Evolutionary conservation across 2,888 invertebrate species (phyloP).

Genomic region (Conus canariensis): DNA sequence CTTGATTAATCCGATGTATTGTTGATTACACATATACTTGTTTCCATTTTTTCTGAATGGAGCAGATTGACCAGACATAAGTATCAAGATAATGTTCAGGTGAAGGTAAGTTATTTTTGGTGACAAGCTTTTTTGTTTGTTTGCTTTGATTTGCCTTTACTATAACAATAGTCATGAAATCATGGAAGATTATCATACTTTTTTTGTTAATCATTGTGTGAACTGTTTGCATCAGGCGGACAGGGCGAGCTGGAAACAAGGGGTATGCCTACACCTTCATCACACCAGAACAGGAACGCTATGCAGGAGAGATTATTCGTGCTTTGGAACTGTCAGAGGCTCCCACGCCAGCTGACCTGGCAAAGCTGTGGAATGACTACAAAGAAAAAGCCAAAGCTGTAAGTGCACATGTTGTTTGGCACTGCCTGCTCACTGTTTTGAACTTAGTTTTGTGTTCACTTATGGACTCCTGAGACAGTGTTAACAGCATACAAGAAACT

Average conservation of each 20-base stretch:
- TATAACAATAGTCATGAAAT: no score
- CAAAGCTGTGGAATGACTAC: conserved; percentile 85
- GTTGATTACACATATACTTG: background rate
- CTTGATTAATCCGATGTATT: background rate
- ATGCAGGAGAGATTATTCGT: conserved; percentile 94
- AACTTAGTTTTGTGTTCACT: background rate
- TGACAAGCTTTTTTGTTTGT: no score
- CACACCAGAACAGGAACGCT: conserved; percentile 94
- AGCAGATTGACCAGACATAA: background rate
- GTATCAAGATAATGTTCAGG: background rate
- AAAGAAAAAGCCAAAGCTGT: conserved; percentile 94
- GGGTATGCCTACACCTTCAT: conserved; percentile 98
- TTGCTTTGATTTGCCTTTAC: no score
- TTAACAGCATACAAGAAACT: no score
- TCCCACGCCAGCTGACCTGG: conserved; percentile 88
- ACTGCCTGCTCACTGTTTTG: background rate
- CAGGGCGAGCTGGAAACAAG: conserved; percentile 90
- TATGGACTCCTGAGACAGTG: no score
- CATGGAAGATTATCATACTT: no score
- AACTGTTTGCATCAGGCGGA: conserved; percentile 77
- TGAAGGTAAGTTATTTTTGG: no score
- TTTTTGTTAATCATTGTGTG: background rate
- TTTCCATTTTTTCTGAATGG: background rate
- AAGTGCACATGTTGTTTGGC: conserved; percentile 76
- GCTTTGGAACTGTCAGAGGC: conserved; percentile 93